A percentile compares a stretch with the other conserved stretches of the same genome.
Conservation (phyloP, 1,140 invertebrate genomes). For the Drosophila ananassae region DNA sequence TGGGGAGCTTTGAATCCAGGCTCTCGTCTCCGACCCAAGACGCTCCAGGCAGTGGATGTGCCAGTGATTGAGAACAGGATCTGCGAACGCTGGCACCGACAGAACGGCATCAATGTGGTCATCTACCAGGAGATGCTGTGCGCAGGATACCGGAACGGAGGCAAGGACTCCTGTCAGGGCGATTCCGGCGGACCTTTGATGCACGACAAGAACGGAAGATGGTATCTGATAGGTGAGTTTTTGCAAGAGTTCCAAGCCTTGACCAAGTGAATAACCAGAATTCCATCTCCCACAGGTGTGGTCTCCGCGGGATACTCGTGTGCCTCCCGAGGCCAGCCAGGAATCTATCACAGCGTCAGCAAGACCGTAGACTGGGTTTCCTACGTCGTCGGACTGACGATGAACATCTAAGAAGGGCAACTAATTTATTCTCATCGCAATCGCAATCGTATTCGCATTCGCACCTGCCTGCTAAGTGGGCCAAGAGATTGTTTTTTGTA, state of each 20-base stretch:
- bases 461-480: conserved; percentile 50
- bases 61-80: conserved; percentile 94
- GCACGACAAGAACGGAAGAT: conserved; percentile 92
- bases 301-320: conserved; percentile 97
- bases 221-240: conserved; percentile 90
- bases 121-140: conserved; percentile 99
- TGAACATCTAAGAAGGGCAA: conserved; percentile 59
- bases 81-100: conserved; percentile 92
- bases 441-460: conserved; percentile 28
- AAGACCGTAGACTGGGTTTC: conserved; percentile 97
- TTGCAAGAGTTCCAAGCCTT: fast-evolving
- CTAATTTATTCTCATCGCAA: conserved; percentile 42
- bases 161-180: conserved; percentile 90
- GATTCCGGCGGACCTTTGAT: conserved; percentile 95
- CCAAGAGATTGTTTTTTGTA: conserved; percentile 45
- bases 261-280: background rate
- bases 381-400: conserved; percentile 85
- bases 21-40: conserved; percentile 94
- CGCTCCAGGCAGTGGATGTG: conserved; percentile 96
- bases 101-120: conserved; percentile 94
- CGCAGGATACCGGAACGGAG: conserved; percentile 95
- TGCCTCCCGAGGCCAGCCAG: conserved; percentile 94
- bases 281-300: conserved; percentile 85
- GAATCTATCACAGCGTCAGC: conserved; percentile 96
- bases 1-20: conserved; percentile 96